Conservation (phyloP, 2,888 invertebrate genomes). For the Eristalinus sepulchralis region DNA sequence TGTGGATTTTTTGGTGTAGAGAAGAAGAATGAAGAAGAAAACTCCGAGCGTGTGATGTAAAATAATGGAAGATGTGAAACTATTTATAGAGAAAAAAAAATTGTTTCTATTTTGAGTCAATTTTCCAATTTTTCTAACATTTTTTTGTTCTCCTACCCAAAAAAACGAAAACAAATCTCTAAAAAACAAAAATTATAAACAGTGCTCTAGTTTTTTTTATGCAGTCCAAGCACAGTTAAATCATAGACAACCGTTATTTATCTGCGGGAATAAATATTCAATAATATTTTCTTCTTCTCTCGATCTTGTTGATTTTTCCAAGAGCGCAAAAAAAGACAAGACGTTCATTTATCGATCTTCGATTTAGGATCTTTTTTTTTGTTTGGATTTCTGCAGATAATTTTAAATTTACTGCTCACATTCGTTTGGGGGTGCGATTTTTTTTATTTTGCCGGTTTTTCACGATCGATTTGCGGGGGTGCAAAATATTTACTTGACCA, state of each 20-base stretch:
- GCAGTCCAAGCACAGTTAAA: conserved; percentile 9
- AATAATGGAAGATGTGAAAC: conserved; percentile 63
- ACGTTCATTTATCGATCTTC: background rate
- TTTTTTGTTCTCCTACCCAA: conserved; percentile 27
- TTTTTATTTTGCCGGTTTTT: background rate
- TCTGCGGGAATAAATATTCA: conserved; percentile 7
- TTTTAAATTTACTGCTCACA: background rate
- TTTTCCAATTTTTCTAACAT: conserved; percentile 27
- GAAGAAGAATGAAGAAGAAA: conserved; percentile 43
- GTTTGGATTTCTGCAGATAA: background rate
- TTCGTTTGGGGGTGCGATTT: background rate
- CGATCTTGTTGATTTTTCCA: conserved; percentile 37
- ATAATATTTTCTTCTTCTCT: conserved; percentile 53
- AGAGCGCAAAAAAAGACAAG: background rate
- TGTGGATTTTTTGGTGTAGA: conserved; percentile 49
- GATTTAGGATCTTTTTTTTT: background rate
- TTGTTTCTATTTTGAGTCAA: conserved; percentile 67
- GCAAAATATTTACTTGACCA: conserved; percentile 5
- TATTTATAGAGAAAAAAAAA: conserved; percentile 60
- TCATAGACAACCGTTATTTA: conserved; percentile 23
- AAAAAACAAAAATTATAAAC: conserved; percentile 48
- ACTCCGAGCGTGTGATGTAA: conserved; percentile 65
- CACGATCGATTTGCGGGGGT: background rate
- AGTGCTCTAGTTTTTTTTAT: conserved; percentile 48
- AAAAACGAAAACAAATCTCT: conserved; percentile 43